Evolutionary conservation across 2,113 vertebrate species (phyloP).

Genomic region (Nothoprocta perdicaria): DNA sequence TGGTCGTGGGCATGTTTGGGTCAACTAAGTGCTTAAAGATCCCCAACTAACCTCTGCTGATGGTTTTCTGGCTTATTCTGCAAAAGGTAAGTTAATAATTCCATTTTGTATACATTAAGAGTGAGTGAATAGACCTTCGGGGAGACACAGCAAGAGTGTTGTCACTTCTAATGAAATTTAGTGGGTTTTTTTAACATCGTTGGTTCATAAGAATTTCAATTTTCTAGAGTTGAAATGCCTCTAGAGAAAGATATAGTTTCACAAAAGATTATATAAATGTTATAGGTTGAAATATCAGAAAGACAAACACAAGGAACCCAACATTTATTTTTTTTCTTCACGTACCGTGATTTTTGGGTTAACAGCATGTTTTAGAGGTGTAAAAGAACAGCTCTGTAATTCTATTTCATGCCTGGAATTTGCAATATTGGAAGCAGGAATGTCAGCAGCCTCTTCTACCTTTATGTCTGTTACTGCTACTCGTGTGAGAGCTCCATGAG

Average conservation of each 20-base stretch:
- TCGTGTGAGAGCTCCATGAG: not conserved
- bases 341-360: constrained; percentile 19
- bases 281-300: not conserved
- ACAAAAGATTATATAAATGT: not conserved
- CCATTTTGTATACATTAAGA: not conserved
- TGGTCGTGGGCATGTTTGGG: fast-evolving
- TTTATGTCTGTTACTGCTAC: not conserved
- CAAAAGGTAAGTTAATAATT: not conserved
- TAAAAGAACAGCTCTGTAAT: not conserved
- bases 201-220: not conserved
- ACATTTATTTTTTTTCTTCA: constrained; percentile 21
- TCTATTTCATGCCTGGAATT: not conserved
- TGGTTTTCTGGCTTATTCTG: not conserved
- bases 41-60: not conserved
- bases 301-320: constrained; percentile 10
- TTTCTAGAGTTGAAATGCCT: not conserved
- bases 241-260: not conserved
- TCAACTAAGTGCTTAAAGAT: not conserved
- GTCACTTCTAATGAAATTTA: not conserved
- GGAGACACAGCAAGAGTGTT: not conserved
- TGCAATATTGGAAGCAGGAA: not conserved
- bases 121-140: not conserved
- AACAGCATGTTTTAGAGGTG: not conserved
- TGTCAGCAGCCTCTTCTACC: not conserved
- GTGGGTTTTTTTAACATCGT: not conserved